Percentiles rank a stretch among this genome's conserved stretches.
Conservation (phyloP, 2,888 invertebrate genomes). For the Hemistola chrysoprasaria region DNA sequence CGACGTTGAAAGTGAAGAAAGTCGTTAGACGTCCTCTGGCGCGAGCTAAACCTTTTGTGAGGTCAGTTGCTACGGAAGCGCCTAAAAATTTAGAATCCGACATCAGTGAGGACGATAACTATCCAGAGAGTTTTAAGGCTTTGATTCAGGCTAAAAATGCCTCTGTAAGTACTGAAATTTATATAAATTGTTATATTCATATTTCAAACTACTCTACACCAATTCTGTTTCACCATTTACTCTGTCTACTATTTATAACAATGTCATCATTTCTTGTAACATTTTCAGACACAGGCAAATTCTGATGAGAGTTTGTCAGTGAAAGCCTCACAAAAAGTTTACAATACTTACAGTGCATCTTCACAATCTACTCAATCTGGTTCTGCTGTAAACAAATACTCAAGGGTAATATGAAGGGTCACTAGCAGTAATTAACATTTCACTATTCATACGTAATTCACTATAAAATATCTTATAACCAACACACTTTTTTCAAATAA, state of each 20-base stretch:
- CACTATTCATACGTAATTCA: conserved; percentile 19
- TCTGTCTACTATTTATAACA: too few relatives aligned
- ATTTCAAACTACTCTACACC: too few relatives aligned
- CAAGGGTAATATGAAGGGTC: conserved; percentile 60
- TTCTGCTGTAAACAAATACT: conserved; percentile 60
- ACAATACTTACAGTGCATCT: conserved; percentile 65
- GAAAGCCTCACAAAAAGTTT: conserved; percentile 77
- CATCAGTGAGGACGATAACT: conserved; percentile 84
- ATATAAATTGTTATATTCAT: too few relatives aligned
- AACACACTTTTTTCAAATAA: too few relatives aligned
- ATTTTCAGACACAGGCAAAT: conserved; percentile 73
- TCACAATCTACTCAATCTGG: conserved; percentile 63
- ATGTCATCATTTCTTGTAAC: conserved; percentile 16
- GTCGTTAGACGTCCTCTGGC: conserved; percentile 56
- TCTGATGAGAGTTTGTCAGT: conserved; percentile 78
- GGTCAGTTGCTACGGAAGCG: conserved; percentile 40
- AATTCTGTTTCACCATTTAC: too few relatives aligned
- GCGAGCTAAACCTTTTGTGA: conserved; percentile 48
- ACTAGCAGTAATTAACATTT: conserved; percentile 23
- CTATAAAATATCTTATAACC: conserved; percentile 2
- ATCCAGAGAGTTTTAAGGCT: conserved; percentile 85
- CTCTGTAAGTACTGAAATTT: conserved; percentile 70
- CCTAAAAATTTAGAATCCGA: conserved; percentile 62
- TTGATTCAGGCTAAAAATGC: conserved; percentile 83
- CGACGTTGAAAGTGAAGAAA: conserved; percentile 53